Conservation (phyloP, 2,113 vertebrate genomes). For the Chaenocephalus aceratus region DNA sequence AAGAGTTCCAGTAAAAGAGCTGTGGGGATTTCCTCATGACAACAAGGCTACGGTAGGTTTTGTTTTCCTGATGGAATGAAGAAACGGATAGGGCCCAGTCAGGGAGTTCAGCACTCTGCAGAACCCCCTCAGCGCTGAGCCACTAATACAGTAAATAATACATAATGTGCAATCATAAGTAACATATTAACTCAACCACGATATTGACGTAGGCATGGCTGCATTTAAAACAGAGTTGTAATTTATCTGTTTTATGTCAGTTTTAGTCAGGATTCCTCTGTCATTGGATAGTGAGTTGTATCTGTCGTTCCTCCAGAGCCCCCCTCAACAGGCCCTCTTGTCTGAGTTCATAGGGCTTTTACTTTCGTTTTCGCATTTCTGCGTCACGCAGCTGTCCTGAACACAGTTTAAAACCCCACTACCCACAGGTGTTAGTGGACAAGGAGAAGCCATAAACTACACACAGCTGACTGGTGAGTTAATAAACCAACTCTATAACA, state of each 20-base stretch:
- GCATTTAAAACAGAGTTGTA: background rate
- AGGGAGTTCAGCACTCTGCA: background rate
- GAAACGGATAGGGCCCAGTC: constrained; percentile 35
- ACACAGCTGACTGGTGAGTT: constrained; percentile 50
- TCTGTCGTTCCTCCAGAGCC: constrained; percentile 36
- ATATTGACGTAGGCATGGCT: too few species aligned
- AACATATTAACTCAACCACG: too few species aligned
- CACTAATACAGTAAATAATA: background rate
- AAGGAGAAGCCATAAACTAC: background rate
- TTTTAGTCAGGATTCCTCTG: background rate
- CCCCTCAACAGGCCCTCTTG: constrained; percentile 35
- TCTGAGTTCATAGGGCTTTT: background rate
- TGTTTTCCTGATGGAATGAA: constrained; percentile 47
- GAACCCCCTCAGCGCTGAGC: background rate
- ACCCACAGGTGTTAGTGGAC: background rate
- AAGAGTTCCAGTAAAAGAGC: background rate
- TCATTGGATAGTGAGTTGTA: background rate
- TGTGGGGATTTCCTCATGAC: background rate
- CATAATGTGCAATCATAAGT: background rate
- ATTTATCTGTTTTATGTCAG: background rate
- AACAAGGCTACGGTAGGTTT: constrained; percentile 54
- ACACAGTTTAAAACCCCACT: constrained; percentile 33
- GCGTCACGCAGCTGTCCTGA: constrained; percentile 20
- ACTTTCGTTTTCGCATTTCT: constrained; percentile 66
- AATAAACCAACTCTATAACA: background rate